A percentile compares a stretch with the other conserved stretches of the same genome.
Conservation (phyloP, 2,113 vertebrate genomes). For the Actenoides hombroni region DNA sequence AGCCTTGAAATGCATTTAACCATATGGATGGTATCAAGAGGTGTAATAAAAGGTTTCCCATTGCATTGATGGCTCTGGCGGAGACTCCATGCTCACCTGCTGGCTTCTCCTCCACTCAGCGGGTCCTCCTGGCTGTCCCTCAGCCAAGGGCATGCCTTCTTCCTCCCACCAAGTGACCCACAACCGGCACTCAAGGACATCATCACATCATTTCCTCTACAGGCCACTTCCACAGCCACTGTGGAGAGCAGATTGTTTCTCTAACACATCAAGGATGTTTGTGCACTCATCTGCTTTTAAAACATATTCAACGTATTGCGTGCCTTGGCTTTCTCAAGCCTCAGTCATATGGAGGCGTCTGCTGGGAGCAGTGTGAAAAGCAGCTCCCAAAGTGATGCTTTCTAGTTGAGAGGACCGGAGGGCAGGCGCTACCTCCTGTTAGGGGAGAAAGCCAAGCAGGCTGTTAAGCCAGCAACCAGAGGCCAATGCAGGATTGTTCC, state of each 20-base stretch:
- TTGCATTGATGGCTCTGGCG: not conserved
- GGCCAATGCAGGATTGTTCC: not conserved
- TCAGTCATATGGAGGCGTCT: not conserved
- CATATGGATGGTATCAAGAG: not conserved
- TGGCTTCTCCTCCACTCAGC: not conserved
- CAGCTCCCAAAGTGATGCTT: not conserved
- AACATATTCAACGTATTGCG: not conserved
- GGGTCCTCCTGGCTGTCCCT: not conserved
- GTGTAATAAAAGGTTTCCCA: not conserved
- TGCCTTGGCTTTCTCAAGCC: not conserved
- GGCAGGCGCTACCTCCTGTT: not conserved
- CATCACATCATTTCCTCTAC: accelerated
- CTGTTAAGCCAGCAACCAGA: not conserved
- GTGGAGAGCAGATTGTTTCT: not conserved
- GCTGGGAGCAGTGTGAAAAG: not conserved
- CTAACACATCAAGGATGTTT: not conserved
- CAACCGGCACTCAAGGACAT: not conserved
- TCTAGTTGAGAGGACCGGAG: not conserved
- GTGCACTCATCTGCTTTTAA: not conserved
- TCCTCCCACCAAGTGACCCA: accelerated
- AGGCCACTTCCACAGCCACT: not conserved
- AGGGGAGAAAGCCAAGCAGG: not conserved
- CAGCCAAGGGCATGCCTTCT: not conserved
- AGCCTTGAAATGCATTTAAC: not conserved
- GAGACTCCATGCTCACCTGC: not conserved